Conservation (phyloP, 2,113 vertebrate genomes). For the Ceuthmochares aereus region DNA sequence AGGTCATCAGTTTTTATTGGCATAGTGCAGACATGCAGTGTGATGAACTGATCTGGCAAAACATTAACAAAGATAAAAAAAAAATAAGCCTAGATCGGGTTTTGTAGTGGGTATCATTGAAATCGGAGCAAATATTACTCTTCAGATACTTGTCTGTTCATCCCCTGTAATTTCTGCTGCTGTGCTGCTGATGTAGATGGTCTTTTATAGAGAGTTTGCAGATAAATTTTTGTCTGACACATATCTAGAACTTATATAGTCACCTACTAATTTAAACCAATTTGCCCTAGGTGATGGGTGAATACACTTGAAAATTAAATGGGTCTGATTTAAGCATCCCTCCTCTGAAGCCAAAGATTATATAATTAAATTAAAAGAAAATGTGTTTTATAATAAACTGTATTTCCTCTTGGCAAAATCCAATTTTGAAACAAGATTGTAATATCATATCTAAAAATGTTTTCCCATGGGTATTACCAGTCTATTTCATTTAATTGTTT, state of each 20-base stretch:
- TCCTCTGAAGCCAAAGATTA: constrained; percentile 64
- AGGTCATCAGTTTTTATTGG: constrained; percentile 71
- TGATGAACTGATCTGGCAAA: constrained; percentile 65
- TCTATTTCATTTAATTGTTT: constrained; percentile 71
- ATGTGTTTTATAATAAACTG: constrained; percentile 69
- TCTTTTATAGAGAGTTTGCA: neutral
- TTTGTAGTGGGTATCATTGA: neutral
- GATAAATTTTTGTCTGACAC: constrained; percentile 30
- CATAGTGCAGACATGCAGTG: neutral
- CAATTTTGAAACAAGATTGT: constrained; percentile 68
- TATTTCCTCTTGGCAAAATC: constrained; percentile 68
- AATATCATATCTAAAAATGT: constrained; percentile 67
- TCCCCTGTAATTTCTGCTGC: constrained; percentile 25
- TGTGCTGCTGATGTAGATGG: neutral
- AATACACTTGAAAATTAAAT: constrained; percentile 52
- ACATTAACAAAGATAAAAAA: constrained; percentile 45
- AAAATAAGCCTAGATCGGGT: neutral
- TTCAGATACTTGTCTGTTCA: neutral
- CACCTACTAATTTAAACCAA: constrained; percentile 55
- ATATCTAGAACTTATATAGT: constrained; percentile 31
- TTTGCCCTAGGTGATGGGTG: constrained; percentile 49
- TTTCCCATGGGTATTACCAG: constrained; percentile 65
- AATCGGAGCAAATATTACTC: neutral
- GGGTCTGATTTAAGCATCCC: constrained; percentile 62
- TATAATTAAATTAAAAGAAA: constrained; percentile 76